These are phyloP conservation scores for Horisme vitalbata DNA, from an alignment of 2,888 invertebrate genomes.

Conservation along the genomic window DNA sequence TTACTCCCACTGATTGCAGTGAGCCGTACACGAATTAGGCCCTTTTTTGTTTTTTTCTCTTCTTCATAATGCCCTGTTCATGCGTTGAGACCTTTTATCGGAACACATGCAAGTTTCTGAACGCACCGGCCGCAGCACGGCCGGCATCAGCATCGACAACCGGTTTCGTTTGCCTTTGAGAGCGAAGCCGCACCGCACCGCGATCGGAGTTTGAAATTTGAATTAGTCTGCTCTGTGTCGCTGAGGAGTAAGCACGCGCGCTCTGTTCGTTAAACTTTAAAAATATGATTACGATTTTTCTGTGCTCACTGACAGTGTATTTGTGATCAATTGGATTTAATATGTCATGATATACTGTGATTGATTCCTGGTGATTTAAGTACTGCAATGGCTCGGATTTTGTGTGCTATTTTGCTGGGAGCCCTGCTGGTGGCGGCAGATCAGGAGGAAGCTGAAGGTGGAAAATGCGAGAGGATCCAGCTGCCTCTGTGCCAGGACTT, in stretches of 20 bases:
- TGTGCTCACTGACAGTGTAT: constrained; percentile 58
- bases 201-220: constrained; percentile 46
- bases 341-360: constrained; percentile 56
- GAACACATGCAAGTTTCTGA: constrained; percentile 74
- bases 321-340: constrained; percentile 58
- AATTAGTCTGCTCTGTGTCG: constrained; percentile 65
- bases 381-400: constrained; percentile 72
- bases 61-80: constrained; percentile 75
- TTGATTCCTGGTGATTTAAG: constrained; percentile 45
- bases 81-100: constrained; percentile 77
- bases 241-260: constrained; percentile 45
- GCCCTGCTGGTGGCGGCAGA: constrained; percentile 69
- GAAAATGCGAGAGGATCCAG: constrained; percentile 90
- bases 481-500: constrained; percentile 91
- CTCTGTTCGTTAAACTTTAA: constrained; percentile 25
- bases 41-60: constrained; percentile 68
- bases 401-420: constrained; percentile 58
- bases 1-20: constrained; percentile 78
- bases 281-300: constrained; percentile 64
- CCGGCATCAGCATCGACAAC: constrained; percentile 51
- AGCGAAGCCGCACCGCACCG: constrained; percentile 60
- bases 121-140: constrained; percentile 51
- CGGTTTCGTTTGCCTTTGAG: constrained; percentile 76
- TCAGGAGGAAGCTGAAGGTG: constrained; percentile 72
- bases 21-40: constrained; percentile 79